phyloP scores from a whole-genome alignment of 2,113 vertebrate species.

The Aramus guarauna region DNA sequence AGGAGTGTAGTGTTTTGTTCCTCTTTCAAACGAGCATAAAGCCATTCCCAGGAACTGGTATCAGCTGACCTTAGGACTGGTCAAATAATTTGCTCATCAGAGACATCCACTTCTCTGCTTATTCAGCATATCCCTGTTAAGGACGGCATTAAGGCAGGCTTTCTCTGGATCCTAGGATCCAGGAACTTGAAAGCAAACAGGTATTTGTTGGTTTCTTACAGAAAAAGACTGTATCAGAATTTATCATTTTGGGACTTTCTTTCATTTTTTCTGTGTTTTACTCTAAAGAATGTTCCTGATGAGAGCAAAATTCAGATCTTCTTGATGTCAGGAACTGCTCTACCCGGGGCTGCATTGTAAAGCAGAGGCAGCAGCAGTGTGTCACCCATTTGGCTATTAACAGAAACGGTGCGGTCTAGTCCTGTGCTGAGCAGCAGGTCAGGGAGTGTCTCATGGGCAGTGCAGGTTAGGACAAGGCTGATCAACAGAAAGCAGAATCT shows the following conservation, averaged over 20 bases:
- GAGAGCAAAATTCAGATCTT: background rate
- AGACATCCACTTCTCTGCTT: background rate
- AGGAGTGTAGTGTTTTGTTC: background rate
- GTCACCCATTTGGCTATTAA: background rate
- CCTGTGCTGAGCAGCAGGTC: background rate
- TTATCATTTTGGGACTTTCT: background rate
- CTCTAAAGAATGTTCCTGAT: background rate
- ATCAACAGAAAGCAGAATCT: background rate
- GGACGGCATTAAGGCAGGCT: background rate
- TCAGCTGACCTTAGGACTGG: background rate
- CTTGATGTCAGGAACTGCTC: background rate
- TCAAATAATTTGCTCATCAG: background rate
- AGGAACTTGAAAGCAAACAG: background rate
- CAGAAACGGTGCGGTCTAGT: accelerated
- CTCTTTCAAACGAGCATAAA: background rate
- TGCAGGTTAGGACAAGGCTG: background rate
- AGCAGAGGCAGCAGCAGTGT: background rate
- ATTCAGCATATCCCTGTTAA: background rate
- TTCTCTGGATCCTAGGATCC: background rate
- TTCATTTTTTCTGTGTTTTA: background rate
- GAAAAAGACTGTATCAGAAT: background rate
- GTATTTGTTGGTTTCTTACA: background rate
- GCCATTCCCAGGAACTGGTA: background rate
- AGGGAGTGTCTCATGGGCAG: background rate
- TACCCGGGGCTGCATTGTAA: background rate